phyloP scores from a whole-genome alignment of 2,113 vertebrate genomes.

The Emydocephalus ijimae region DNA sequence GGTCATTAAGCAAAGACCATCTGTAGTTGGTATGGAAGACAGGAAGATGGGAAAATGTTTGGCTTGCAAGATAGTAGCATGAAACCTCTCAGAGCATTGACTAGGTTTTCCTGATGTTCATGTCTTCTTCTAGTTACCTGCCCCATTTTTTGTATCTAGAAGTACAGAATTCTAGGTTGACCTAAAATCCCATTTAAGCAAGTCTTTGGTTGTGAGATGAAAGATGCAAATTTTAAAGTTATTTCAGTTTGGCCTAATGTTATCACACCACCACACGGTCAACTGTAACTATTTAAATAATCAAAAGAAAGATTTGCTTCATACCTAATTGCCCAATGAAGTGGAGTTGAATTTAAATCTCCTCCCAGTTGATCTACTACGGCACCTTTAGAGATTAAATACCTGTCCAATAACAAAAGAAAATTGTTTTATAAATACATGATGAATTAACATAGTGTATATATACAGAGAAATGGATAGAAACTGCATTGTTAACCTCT shows the following conservation, averaged over 20 bases:
- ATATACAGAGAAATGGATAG: neutral
- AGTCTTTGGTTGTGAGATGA: neutral
- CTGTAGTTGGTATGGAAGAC: neutral
- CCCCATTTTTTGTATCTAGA: neutral
- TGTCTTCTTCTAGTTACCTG: neutral
- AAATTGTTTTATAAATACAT: neutral
- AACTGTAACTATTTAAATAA: accelerated
- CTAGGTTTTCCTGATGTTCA: neutral
- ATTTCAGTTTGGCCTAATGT: neutral
- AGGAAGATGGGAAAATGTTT: neutral
- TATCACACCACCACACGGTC: neutral
- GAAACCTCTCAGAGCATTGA: neutral
- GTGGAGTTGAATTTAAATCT: constrained; percentile 93
- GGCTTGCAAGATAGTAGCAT: neutral
- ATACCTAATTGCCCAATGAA: constrained; percentile 97
- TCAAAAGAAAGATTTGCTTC: neutral
- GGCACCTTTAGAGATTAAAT: constrained; percentile 92
- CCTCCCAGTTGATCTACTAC: constrained; percentile 92
- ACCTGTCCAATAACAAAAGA: constrained; percentile 68
- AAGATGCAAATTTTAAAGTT: neutral
- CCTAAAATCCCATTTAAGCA: neutral
- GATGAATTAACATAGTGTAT: neutral
- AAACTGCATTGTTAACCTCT: neutral
- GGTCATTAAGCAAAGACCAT: neutral
- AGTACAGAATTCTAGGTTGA: neutral